Base-by-base conservation (phyloP, 2,113 vertebrate species). In the Thunnus maccoyii region DNA sequence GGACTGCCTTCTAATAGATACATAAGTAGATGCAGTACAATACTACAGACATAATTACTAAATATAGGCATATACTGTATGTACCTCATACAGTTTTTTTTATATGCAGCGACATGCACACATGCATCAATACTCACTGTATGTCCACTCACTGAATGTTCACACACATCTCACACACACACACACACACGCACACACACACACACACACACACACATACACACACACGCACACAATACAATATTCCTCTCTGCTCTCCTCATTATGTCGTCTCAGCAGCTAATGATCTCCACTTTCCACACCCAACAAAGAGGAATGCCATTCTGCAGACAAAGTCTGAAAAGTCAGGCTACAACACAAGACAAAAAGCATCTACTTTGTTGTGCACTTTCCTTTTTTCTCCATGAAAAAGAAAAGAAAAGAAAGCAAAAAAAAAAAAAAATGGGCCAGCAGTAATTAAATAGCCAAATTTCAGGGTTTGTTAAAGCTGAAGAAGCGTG, bases 381-480 rank as follows among this genome's bases (percentile, higher is more conserved):
- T 83, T 86, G 74, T 64, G 36, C 56, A 18, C 22, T 80, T 82
- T 82, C 46, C 22, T 48, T 72, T 82, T 67, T 72, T 69, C 5
- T 18, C 18, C 10, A 15, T 1, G 15, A 7, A 30, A 50, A 48
- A 22, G 18, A 62, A 30, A 55, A 13, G 5, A 51, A 14, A 55
- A 3, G 27, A 61, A 56, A 22, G 1, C 22, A 22, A 22, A 71
- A 41, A 41, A n/a, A n/a, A 5, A 57, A 55, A 47, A 82, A 88
- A 87, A 51, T 73, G 77, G 85, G 76, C 82, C 75, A 84, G 61
- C 51, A 61, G 65, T 82, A 90, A 86, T 88, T 88, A 89, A 81
- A 80, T 6, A 76, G 63, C 50, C 52, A 88, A 72, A 90, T 85
- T 82, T 76, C 68, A 52, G 71, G 65, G 74, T 86, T 85, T 83